phyloP scores from a whole-genome alignment of 2,888 invertebrate species.

The Acanthococcus lagerstroemiae region DNA sequence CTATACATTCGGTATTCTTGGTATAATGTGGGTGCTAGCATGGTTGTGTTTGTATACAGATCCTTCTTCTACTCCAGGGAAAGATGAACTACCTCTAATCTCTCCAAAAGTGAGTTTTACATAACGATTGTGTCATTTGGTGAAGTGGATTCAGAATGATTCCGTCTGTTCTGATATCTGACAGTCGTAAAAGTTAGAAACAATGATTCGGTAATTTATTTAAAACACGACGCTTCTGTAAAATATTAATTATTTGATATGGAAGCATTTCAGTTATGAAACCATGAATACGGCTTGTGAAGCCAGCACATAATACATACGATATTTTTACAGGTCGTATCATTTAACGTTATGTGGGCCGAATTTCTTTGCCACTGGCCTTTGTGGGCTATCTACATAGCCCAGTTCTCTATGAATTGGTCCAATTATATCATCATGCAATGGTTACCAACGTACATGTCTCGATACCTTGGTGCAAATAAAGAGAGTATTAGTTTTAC shows the following conservation, averaged over 20 bases:
- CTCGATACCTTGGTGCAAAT: conserved; percentile 54
- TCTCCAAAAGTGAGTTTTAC: conserved; percentile 47
- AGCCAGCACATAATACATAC: too few species aligned
- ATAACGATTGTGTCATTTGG: background rate
- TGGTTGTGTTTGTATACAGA: conserved; percentile 57
- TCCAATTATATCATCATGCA: conserved; percentile 69
- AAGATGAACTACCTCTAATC: conserved; percentile 50
- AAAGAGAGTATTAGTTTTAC: conserved; percentile 60
- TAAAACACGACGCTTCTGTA: too few species aligned
- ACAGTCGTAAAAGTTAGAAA: too few species aligned
- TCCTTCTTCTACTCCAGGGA: conserved; percentile 41
- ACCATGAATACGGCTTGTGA: too few species aligned
- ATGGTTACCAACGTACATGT: conserved; percentile 64
- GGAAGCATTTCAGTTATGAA: too few species aligned
- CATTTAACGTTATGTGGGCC: conserved; percentile 51
- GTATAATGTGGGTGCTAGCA: conserved; percentile 55
- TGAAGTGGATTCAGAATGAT: too few species aligned
- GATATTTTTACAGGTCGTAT: conserved; percentile 44
- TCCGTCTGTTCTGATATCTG: too few species aligned
- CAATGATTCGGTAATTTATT: too few species aligned
- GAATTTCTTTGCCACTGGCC: conserved; percentile 59
- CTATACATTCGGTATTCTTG: conserved; percentile 56
- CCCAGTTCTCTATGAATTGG: conserved; percentile 73
- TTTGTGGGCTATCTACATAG: conserved; percentile 61
- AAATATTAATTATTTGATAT: too few species aligned